Evolutionary conservation across 2,797 vertebrate genomes (phyloP), one percentile per base, ranked within the genome.

Genomic region (Siniperca obscura): DNA sequence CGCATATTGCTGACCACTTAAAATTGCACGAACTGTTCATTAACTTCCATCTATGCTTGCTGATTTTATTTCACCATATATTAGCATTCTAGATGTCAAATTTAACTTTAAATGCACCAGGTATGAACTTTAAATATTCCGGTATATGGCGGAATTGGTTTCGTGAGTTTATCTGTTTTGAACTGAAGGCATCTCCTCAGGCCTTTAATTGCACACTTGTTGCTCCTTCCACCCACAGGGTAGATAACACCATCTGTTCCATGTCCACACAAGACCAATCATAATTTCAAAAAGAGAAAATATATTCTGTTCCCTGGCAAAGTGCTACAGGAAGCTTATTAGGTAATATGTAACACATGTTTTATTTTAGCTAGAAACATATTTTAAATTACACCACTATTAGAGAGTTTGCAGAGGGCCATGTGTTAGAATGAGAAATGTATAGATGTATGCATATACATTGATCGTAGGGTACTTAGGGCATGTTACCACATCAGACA

Each of bases 121-220:
- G 5, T 70, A 76, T 69, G 27, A 81, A 53, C 40, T 60, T 56
- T 76, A 86, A 52, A 75, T 89, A 69, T 83, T 60, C 52, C 17
- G 2, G 6, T 67, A 67, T 74, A n/a, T 44, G 82, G 68, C 77
- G 62, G 70, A 88, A 80, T 70, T 42, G 25, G 74, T 85, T 90
- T 82, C 59, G 69, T 0, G 40, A 83, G 68, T 78, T 66, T 73
- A 73, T 72, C 46, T 69, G 76, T 86, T 86, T 78, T 80, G 78
- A 91, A 85, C 75, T 68, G 74, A 77, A 78, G 53, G 66, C 78
- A 78, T 85, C 77, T 92, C 83, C 70, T 93, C 82, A n/a, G 91
- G 72, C 67, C 80, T 86, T 90, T 95, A 94, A 95, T 95, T 95
- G 93, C 88, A 94, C 92, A 93, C 91, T 92, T 94, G 94, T 93